Evolutionary conservation across 2,797 vertebrate species (phyloP), one percentile per base, ranked within the genome.

Genomic region (Neosilurus hyrtlii): DNA sequence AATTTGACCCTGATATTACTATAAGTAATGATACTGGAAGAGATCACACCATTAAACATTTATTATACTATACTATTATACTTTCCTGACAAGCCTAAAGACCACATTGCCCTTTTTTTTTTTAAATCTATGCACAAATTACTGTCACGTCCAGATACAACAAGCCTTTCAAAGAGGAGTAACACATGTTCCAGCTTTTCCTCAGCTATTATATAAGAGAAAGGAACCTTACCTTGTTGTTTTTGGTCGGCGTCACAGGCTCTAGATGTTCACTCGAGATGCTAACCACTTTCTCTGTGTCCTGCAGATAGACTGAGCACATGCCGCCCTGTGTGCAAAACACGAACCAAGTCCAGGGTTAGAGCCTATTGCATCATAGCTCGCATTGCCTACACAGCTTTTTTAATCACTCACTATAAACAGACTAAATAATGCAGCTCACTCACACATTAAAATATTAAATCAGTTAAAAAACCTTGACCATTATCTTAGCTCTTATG

Each of bases 191-290:
- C 26, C 26, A 82, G 20, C 26, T 18, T 14, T 56, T 10, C 20
- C 18, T 24, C 30, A 6, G n/a, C 8, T 51, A 9, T 56, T 37
- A 14, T 66, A 2, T 11, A 56, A 56, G 0, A 26, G 26, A 57
- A 35, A 26, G 37, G 8, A 22, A 22, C 43, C 11, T 57, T 91
- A 97, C 97, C 96, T 97, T 97, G 87, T 96, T 96, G 91, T 97
- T 97, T 91, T 98, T 98, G 89, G 96, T 96, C 10, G 97, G 97
- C 0, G 96, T 98, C 80, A 98, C 93, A 0, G 97, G 96, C 84
- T 98, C 97, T 88, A 98, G 92, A 82, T 98, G 96, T 76, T 98
- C 97, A 7, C 96, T 96, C 84, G 96, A 96, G 85, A 98, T 94
- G 82, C 97, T 98, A 78, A 98, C 96, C 1, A 98, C 97, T 87